Base-by-base conservation (phyloP, 2,113 vertebrate genomes). In the Rutilus rutilus region DNA sequence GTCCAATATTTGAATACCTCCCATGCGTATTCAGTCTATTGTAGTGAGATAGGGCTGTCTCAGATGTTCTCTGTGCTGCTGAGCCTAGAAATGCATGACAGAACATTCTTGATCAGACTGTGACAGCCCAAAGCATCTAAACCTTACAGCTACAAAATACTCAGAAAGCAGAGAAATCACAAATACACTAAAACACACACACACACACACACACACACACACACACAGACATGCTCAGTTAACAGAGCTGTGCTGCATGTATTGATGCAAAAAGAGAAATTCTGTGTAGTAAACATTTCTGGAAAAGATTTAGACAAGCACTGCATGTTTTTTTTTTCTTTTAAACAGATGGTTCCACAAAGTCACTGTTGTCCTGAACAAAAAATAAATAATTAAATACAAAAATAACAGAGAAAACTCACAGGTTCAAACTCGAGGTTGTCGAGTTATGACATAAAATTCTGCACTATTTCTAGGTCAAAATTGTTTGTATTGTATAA, bases 1-100 rank as follows among this genome's bases (percentile, higher is more conserved):
- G 69, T 89, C 83, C 62, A 87, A 89, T 87, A 90, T 89, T 82
- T 85, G 77, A 86, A 88, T 39, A 67, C 78, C 33, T 93, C 92
- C 90, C 89, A 21, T 67, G 88, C 60, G 90, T n/a, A 67, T 74
- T 59, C 14, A 67, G 77, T 45, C 17, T 73, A 60, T 23, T 91
- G 84, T 83, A 87, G 77, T 73, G 79, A 15, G 59, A 67, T 65
- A 45, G 23, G 60, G 81, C 86, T 75, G 89, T 91, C 84, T 90
- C 62, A 88, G 85, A 6, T 47, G 60, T 64, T 81, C 86, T 86
- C 84, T 90, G 88, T 17, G 91, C 90, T 92, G 88, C 89, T 88
- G 64, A 75, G 73, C 78, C 30, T 14, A 74, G 62, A 45, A 78
- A 45, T 73, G 50, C 50, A 71, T 39, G 62, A n/a, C 45, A 71